Base-by-base conservation (phyloP, 2,888 invertebrate species). In the Diloba caeruleocephala region DNA sequence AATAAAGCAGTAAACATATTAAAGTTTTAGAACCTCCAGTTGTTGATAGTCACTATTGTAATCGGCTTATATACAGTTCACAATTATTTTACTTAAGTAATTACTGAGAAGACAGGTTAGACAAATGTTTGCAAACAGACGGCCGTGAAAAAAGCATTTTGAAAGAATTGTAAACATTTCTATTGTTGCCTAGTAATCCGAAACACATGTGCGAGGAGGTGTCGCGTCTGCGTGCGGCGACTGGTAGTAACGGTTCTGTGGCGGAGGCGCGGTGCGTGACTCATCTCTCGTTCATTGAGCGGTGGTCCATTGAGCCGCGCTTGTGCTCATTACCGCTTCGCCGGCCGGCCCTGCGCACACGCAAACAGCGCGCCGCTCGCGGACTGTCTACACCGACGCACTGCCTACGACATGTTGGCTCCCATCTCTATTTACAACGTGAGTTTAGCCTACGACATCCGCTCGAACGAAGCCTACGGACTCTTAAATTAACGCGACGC, bases 331-430 rank as follows among this genome's bases (percentile, higher is more conserved):
- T 92, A 92, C 92, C 84, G 89, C 86, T 92, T 85, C 88, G 87
- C 91, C 92, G 91, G 94, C 93, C 94, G 94, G 89, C 85, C 86
- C 89, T 79, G 89, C 87, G 86, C 91, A 85, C 90, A 90, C 89
- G 87, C 92, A 84, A 85, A 77, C 87, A 70, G 78, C 90, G 90
- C 92, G 88, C 87, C 84, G 88, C 87, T 87, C 86, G 85, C 89
- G 79, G 73, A 71, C 77, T 65, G 81, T 60, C 84, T 68, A 86
- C 90, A 78, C 85, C 88, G 83, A 88, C 87, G 81, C 86, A 82
- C 89, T 82, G 66, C 88, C 89, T 85, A 87, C 89, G 82, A 83
- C 67, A 85, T 87, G 87, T 80, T 85, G 76, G 81, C 87, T 84
- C 84, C 82, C 82, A 84, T 88, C 85, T 86, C 87, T 80, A 79